Base-by-base conservation (phyloP, 2,888 invertebrate genomes). In the Mycogona germanica region DNA sequence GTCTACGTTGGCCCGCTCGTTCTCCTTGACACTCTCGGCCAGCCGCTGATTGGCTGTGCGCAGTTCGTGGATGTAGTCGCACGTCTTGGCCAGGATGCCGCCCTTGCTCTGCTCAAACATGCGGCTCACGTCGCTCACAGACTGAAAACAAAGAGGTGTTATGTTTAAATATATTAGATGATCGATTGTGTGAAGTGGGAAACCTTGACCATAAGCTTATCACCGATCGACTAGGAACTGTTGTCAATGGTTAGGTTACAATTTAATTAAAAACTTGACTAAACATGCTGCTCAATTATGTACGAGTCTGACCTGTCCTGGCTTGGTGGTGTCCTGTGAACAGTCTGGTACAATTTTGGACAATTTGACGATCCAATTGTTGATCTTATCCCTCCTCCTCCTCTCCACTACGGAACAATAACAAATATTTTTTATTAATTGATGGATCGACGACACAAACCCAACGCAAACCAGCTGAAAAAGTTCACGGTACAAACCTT, bases 311-410 rank as follows among this genome's bases (percentile, higher is more conserved):
- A 72, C 80, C 26, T 80, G 76, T 4, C 81, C 81, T 59, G 69
- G 70, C 59, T 82, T 81, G 21, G 69, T 65, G 51, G 74, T 73
- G 47, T 77, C 75, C 53, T 60, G 67, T 7, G 72, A 73, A 65
- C 78, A 79, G 57, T 82, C 82, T 1, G 93, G 93, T 51, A 96
- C 84, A 60, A 95, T 80, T 66, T 89, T 87, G 2, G 91, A 87
- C 55, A 96, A 72, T 69, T 88, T 89, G 49, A 86, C 81, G 61
- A 96, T 96, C 95, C 95, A 96, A 66, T 83, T 88, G 70, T 96
- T 96, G 59, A 96, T 96, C 76, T 95, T 96, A 67, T 95, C 93
- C 62, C 96, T 74, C 44, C 96, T 76, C 59, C 95, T 75, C 62
- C 95, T 78, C 70, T 96, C 95, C 2, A 96, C 93, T 70, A 62